A percentile compares a stretch with the other conserved stretches of the same genome.
These are phyloP conservation scores for Bos javanicus DNA, from an alignment of 2,113 vertebrate species.

Conservation along the genomic window DNA sequence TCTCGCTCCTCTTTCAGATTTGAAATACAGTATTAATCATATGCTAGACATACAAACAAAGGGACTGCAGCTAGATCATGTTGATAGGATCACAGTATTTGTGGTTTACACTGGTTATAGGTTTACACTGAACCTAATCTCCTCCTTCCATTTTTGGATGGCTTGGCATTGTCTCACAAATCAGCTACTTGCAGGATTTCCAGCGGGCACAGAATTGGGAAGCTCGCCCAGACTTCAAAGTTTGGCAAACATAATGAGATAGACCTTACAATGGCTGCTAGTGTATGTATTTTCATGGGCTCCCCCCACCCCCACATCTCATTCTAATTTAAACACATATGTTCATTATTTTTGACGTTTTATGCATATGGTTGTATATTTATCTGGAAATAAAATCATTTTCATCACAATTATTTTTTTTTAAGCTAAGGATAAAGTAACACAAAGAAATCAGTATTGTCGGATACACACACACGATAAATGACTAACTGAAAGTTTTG, in stretches of 20 bases:
- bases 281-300: slow-evolving; percentile 63
- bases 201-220: slow-evolving; percentile 66
- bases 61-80: background rate
- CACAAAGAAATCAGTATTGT: slow-evolving; percentile 1
- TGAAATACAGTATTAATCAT: slow-evolving; percentile 33
- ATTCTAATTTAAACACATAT: slow-evolving; percentile 76
- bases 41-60: slow-evolving; percentile 42
- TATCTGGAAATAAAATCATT: slow-evolving; percentile 69
- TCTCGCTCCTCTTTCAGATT: background rate
- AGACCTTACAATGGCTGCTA: slow-evolving; percentile 59
- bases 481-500: slow-evolving; percentile 35
- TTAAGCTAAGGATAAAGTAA: slow-evolving; percentile 50
- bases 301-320: slow-evolving; percentile 8
- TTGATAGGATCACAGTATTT: background rate
- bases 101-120: background rate
- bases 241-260: slow-evolving; percentile 60
- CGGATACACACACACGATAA: background rate
- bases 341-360: slow-evolving; percentile 70
- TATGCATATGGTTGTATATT: slow-evolving; percentile 64
- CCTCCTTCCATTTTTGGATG: slow-evolving; percentile 39
- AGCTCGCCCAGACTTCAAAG: slow-evolving; percentile 65
- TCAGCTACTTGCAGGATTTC: slow-evolving; percentile 66
- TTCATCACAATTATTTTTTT: slow-evolving; percentile 61
- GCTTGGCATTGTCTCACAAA: slow-evolving; percentile 57
- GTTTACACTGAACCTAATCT: slow-evolving; percentile 48